A percentile compares a stretch with the other conserved stretches of the same genome.
Evolutionary conservation across 1,140 invertebrate genomes (phyloP).

Genomic region (Bombus affinis): DNA sequence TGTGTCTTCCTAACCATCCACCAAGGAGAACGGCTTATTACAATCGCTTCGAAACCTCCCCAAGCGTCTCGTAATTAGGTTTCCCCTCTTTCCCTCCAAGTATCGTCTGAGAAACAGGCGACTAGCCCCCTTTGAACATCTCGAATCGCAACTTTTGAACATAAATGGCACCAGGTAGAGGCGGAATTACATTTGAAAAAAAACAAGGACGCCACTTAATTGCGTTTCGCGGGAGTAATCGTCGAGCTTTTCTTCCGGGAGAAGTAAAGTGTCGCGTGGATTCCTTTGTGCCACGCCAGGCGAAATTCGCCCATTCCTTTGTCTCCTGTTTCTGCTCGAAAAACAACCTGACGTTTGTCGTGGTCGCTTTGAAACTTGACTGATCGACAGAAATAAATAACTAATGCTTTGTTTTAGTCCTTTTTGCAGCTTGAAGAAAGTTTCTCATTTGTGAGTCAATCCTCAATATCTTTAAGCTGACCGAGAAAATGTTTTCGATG

Average conservation of each 20-base stretch:
- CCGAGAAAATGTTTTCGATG: too few species aligned
- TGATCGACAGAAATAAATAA: background rate
- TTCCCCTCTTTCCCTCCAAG: background rate
- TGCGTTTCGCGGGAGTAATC: conserved; percentile 14
- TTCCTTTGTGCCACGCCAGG: background rate
- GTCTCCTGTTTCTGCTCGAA: background rate
- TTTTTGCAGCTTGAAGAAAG: background rate
- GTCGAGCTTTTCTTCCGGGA: background rate
- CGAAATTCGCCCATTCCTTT: background rate
- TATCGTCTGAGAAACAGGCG: background rate
- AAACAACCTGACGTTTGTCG: background rate
- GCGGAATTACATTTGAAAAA: background rate
- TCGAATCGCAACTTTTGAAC: background rate
- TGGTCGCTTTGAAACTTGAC: background rate
- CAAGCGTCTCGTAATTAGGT: background rate
- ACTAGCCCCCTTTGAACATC: too few species aligned
- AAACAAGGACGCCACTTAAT: conserved; percentile 1
- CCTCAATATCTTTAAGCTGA: too few species aligned
- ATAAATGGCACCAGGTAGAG: background rate
- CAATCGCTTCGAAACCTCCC: background rate
- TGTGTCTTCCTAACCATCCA: background rate
- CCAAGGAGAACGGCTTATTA: background rate
- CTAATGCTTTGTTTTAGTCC: background rate
- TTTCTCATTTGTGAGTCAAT: background rate
- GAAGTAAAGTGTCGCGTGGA: conserved; percentile 12